phyloP scores from a whole-genome alignment of 2,797 vertebrate species.

The Champsocephalus gunnari region DNA sequence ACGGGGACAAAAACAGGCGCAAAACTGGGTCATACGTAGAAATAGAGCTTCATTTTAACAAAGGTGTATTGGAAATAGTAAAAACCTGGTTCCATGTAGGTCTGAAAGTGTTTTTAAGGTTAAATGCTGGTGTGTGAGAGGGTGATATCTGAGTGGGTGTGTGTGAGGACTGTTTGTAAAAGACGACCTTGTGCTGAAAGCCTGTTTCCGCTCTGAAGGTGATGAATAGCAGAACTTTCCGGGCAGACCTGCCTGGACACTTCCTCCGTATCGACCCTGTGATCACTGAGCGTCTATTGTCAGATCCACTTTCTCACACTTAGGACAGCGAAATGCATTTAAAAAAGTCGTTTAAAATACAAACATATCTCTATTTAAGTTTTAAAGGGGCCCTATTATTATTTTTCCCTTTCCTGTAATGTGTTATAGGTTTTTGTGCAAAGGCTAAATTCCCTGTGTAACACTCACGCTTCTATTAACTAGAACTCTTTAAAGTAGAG shows the following conservation, averaged over 20 bases:
- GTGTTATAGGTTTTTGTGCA: too few relatives aligned
- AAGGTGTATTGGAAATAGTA: background rate
- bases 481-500: too few relatives aligned
- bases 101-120: background rate
- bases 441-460: too few relatives aligned
- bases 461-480: too few relatives aligned
- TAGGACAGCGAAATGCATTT: conserved; percentile 25
- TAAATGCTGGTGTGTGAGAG: conserved; percentile 13
- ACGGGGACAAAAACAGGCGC: background rate
- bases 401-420: too few relatives aligned
- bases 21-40: background rate
- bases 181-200: conserved; percentile 78
- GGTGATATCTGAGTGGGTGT: conserved; percentile 6
- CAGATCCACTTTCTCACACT: conserved; percentile 52
- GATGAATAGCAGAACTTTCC: conserved; percentile 77
- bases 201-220: conserved; percentile 77
- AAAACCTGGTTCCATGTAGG: background rate
- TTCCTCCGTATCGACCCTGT: conserved; percentile 68
- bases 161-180: conserved; percentile 57
- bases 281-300: conserved; percentile 56
- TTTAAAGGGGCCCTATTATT: too few relatives aligned
- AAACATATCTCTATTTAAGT: conserved; percentile 6
- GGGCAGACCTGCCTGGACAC: conserved; percentile 72
- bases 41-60: background rate
- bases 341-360: conserved; percentile 7